A percentile compares a stretch with the other conserved stretches of the same genome.
phyloP scores from a whole-genome alignment of 2,888 invertebrate species.

The Catocala sponsa region DNA sequence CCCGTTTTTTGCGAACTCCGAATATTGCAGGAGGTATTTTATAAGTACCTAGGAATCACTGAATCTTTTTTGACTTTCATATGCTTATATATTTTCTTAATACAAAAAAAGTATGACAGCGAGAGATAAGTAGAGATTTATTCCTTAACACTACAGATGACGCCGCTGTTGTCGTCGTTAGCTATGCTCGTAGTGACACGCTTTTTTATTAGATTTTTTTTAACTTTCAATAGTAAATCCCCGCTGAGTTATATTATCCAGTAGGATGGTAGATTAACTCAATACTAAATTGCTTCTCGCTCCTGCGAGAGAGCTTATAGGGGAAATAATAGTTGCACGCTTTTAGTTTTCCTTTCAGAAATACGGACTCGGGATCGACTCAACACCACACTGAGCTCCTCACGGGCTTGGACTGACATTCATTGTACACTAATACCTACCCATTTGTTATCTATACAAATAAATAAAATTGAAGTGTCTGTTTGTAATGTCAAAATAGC shows the following conservation, averaged over 20 bases:
- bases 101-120: slow-evolving; percentile 29
- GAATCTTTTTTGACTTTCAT: slow-evolving; percentile 18
- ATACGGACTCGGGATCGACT: neutral
- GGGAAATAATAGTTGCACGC: slow-evolving; percentile 26
- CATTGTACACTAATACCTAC: no score
- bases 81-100: neutral
- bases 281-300: slow-evolving; percentile 38
- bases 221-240: slow-evolving; percentile 35
- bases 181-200: slow-evolving; percentile 10
- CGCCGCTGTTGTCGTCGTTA: slow-evolving; percentile 27
- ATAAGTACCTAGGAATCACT: slow-evolving; percentile 19
- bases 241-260: slow-evolving; percentile 32
- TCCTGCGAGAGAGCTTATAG: slow-evolving; percentile 37
- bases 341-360: slow-evolving; percentile 15
- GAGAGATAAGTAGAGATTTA: slow-evolving; percentile 43
- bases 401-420: no score
- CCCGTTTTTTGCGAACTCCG: slow-evolving; percentile 9
- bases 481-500: no score
- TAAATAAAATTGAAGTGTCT: no score
- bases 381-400: no score
- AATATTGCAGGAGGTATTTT: slow-evolving; percentile 2
- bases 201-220: slow-evolving; percentile 43
- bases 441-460: no score
- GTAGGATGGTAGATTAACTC: slow-evolving; percentile 38
- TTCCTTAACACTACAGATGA: slow-evolving; percentile 36